Conservation (phyloP, 2,797 vertebrate species). For the Paramormyrops hopkinsi region DNA sequence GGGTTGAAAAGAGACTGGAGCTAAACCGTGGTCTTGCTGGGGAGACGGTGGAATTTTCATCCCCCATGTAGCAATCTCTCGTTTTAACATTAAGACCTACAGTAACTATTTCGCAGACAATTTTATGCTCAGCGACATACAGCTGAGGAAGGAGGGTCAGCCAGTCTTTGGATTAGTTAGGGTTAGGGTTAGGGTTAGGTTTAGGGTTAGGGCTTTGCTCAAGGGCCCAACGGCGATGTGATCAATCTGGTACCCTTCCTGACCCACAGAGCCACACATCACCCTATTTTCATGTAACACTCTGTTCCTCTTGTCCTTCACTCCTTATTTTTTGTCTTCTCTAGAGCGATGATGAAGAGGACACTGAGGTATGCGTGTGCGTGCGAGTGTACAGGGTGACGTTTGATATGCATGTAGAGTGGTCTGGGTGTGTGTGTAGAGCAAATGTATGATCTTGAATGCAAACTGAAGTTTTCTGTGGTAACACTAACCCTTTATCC, state of each 20-base stretch:
- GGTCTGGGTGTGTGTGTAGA: background rate
- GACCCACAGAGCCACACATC: background rate
- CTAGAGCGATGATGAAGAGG: conserved; percentile 89
- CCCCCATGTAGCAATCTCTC: background rate
- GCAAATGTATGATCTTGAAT: background rate
- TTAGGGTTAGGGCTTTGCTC: background rate
- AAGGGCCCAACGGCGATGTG: background rate
- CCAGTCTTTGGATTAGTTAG: background rate
- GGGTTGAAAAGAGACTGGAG: background rate
- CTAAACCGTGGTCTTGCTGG: background rate
- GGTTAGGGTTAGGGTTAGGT: background rate
- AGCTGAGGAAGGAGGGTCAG: background rate
- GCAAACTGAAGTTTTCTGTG: background rate
- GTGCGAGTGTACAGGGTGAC: conserved; percentile 15
- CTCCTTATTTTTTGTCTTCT: conserved; percentile 34
- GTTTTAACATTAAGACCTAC: background rate
- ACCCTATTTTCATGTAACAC: background rate
- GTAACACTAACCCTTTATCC: background rate
- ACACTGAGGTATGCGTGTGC: conserved; percentile 73
- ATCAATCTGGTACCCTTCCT: background rate
- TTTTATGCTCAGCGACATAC: background rate
- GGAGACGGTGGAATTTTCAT: background rate
- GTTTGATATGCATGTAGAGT: background rate
- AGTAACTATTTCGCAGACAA: background rate
- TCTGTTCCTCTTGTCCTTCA: background rate